Base-by-base conservation (phyloP, 92 coral and sea anemone species). In the Siderastrea siderea region DNA sequence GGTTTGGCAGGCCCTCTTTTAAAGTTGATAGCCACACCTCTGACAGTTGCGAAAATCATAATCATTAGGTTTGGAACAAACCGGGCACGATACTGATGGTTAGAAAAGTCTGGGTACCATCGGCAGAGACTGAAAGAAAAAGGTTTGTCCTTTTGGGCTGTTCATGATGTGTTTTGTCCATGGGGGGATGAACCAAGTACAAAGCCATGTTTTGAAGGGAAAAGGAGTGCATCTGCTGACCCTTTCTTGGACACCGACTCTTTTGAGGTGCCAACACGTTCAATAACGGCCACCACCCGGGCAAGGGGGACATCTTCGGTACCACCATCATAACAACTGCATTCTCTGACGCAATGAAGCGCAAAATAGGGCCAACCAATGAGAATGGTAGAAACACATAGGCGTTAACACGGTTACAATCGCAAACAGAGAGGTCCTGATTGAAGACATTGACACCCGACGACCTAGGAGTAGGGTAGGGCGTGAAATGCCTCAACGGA, bases 321-420 rank as follows among this genome's bases (percentile, higher is more conserved):
- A 76, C 89, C 46, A 87, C 88, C 15, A 87, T 26, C 46, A 77
- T 80, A n/a, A 87, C 67, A 44, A 57, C 66, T 57, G 73, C 90
- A 9, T 70, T 53, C 48, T 6, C 66, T 8, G 90, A 80, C 78
- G 74, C 46, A 60, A 88, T 50, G 59, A 88, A 75, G 2, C 65
- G 67, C 47, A 88, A 49, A 9, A 88, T 48, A 17, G 92, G 92
- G 8, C 92, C 92, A 47, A 88, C 75, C 54, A 88, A 19, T 10
- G 77, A 48, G 14, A 88, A 81, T 7, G 88, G 91, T 3, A 88
- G 87, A 48, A 88, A 88, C 26, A 82, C 87, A 53, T 88, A 88
- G 19, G 87, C 91, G 73, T 88, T 88, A 15, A 86, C 78, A 64
- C 43, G 47, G 48, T 49, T 19, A 51, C 86, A 86, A 49, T 89